A percentile compares a stretch with the other conserved stretches of the same genome.
phyloP scores from a whole-genome alignment of 2,888 invertebrate species.

The Hedya salicella region DNA sequence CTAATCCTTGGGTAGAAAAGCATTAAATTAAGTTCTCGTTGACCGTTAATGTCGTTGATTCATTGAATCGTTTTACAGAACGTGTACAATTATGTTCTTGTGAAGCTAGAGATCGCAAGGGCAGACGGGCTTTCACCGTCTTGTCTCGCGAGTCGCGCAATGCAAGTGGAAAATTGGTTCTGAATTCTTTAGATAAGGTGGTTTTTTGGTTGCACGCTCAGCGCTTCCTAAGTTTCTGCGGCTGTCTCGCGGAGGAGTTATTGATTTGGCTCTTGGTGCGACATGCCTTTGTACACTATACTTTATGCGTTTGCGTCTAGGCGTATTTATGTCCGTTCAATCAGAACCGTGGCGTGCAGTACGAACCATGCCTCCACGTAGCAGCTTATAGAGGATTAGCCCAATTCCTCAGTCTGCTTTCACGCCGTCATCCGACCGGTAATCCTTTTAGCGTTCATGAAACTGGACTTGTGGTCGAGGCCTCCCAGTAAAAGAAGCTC shows the following conservation, averaged over 20 bases:
- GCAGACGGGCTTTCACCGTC: constrained; percentile 80
- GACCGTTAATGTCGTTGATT: constrained; percentile 61
- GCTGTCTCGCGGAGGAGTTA: constrained; percentile 66
- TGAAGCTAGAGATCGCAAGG: constrained; percentile 77
- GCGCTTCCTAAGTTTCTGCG: constrained; percentile 67
- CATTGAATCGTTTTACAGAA: constrained; percentile 71
- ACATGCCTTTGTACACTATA: constrained; percentile 58
- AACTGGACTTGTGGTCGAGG: constrained; percentile 60
- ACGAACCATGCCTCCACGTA: constrained; percentile 47
- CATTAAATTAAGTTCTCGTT: constrained; percentile 53
- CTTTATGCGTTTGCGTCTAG: constrained; percentile 54
- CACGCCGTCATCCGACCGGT: constrained; percentile 55
- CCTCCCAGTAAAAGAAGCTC: constrained; percentile 56
- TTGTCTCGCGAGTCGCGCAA: constrained; percentile 59
- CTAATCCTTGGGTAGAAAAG: constrained; percentile 49
- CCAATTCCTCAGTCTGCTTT: constrained; percentile 61
- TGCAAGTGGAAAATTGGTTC: constrained; percentile 60
- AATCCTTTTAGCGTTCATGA: constrained; percentile 61
- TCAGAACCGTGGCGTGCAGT: constrained; percentile 50
- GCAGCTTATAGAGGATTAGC: constrained; percentile 61
- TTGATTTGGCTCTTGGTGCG: constrained; percentile 66
- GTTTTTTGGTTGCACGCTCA: constrained; percentile 57
- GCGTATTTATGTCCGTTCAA: constrained; percentile 53
- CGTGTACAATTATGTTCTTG: constrained; percentile 75
- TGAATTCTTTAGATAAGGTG: constrained; percentile 62